Conservation (phyloP, 1,140 invertebrate genomes). For the Lethocerus indicus region DNA sequence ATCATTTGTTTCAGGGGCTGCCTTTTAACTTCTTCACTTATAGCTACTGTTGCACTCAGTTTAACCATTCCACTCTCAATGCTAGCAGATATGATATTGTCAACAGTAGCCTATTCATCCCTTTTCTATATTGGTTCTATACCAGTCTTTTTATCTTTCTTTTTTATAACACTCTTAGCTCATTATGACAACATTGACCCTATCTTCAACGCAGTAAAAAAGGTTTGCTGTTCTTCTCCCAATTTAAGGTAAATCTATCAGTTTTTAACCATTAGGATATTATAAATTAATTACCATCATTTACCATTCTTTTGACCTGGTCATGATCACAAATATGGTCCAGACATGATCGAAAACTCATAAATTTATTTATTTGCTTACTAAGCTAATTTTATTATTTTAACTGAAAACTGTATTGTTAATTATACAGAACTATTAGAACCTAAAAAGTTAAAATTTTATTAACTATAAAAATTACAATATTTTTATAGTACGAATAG, state of each 20-base stretch:
- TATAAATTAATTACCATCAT: background rate
- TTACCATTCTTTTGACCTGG: background rate
- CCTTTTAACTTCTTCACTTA: conserved; percentile 72
- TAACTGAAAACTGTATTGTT: too few species aligned
- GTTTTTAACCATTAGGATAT: background rate
- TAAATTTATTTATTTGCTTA: background rate
- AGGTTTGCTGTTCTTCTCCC: conserved; percentile 4
- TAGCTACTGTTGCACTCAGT: conserved; percentile 65
- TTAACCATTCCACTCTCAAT: conserved; percentile 74
- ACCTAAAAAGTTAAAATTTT: too few species aligned
- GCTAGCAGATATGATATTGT: conserved; percentile 60
- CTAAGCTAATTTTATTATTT: background rate
- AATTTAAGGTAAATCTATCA: conserved; percentile 5
- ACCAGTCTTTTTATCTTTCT: conserved; percentile 61
- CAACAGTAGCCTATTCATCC: conserved; percentile 50
- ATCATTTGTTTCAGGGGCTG: conserved; percentile 48
- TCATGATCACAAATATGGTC: background rate
- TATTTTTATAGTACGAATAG: too few species aligned
- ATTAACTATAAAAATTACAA: too few species aligned
- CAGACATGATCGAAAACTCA: background rate
- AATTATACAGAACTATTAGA: too few species aligned
- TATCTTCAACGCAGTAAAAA: conserved; percentile 10
- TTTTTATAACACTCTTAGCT: conserved; percentile 53
- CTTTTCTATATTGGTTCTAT: conserved; percentile 65
- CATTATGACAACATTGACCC: conserved; percentile 80